Evolutionary conservation across 2,113 vertebrate genomes (phyloP), one percentile per base, ranked within the genome.

Genomic region (Onychostoma macrolepis): DNA sequence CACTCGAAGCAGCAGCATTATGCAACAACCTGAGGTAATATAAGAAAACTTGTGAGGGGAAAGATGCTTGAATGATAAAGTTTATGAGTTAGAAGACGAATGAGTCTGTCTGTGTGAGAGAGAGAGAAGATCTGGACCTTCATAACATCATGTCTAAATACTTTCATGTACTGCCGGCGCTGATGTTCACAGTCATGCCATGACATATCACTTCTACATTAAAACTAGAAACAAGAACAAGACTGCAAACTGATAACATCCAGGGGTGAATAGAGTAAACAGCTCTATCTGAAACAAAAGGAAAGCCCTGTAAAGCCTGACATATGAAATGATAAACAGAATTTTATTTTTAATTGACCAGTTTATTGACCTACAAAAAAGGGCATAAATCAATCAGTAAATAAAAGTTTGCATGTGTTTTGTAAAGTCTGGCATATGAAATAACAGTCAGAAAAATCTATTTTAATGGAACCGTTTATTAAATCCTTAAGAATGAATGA

Each of bases 61-160:
- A 36, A 41, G 43, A 84, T 61, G 50, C 43, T 17, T 38, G 76
- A 76, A 80, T 85, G 71, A 76, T 28, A 2, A n/a, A 30, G 28
- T 50, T 15, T 15, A 45, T 41, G 58, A 26, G 74, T 48, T 41
- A 43, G 24, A 58, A 65, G 88, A 86, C 2, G 85, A 87, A 83
- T 87, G 78, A 89, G 87, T 89, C 89, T 88, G 53, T 61, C 56
- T 61, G 56, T 9, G 48, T 81, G 83, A 13, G 88, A 90, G 85
- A 92, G 84, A 86, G 74, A 89, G 36, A 41, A 41, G 69, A 36
- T 72, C 36, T 41, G 38, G 69, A 72, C 69, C 69, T 72, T 41
- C 21, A n/a, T 72, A 72, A n/a, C 36, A 38, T 93, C 89, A 91
- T 92, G 92, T 93, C 92, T 94, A 94, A 95, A 94, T 93, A 94